These are phyloP conservation scores for Danaus chrysippus DNA, from an alignment of 2,888 invertebrate genomes.

Conservation along the genomic window DNA sequence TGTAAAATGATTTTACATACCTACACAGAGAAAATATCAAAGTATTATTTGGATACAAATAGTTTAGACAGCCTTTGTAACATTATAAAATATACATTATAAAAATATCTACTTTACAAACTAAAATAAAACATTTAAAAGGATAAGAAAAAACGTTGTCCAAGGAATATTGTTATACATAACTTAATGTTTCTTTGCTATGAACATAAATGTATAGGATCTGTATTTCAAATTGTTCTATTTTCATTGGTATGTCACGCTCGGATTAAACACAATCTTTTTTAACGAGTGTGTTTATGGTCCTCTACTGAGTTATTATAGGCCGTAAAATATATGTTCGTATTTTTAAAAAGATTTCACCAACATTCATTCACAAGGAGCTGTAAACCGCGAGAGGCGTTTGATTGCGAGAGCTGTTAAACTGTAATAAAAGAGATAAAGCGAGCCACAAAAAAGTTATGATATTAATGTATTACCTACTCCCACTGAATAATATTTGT, in stretches of 20 bases:
- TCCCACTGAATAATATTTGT: too few relatives aligned
- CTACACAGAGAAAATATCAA: neutral
- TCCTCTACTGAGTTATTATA: neutral
- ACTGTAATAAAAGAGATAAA: constrained; percentile 1
- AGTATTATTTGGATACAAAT: neutral
- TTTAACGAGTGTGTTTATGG: constrained; percentile 1
- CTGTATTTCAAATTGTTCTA: too few relatives aligned
- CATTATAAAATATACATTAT: neutral
- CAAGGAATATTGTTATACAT: too few relatives aligned
- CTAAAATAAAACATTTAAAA: too few relatives aligned
- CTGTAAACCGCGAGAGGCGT: neutral
- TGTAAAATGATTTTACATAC: neutral
- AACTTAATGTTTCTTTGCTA: too few relatives aligned
- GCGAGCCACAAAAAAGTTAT: too few relatives aligned
- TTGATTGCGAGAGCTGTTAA: neutral
- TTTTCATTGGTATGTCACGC: too few relatives aligned
- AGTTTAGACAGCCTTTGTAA: neutral
- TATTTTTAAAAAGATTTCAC: constrained; percentile 2
- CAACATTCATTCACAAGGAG: neutral
- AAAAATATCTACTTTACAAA: neutral
- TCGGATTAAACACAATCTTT: too few relatives aligned
- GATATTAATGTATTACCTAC: too few relatives aligned
- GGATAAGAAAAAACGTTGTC: too few relatives aligned
- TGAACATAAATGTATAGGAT: too few relatives aligned
- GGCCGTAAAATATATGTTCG: constrained; percentile 2